These are phyloP conservation scores for Mobula hypostoma DNA, from an alignment of 2,113 vertebrate species.

Conservation along the genomic window DNA sequence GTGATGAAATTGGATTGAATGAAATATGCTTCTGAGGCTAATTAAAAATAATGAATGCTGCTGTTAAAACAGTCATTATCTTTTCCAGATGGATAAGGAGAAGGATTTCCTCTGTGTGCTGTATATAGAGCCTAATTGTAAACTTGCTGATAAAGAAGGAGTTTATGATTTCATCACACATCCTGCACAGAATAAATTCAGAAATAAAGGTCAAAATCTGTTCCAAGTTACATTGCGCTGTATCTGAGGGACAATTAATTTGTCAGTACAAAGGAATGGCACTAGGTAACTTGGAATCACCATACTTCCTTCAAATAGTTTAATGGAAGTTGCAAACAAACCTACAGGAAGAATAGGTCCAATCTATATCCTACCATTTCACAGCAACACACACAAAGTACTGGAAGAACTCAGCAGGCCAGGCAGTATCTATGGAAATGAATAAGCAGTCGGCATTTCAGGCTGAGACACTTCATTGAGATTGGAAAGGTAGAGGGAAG, in stretches of 20 bases:
- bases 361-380: background rate
- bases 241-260: too few relatives aligned
- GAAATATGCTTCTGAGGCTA: constrained; percentile 21
- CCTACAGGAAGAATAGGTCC: background rate
- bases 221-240: background rate
- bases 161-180: constrained; percentile 1
- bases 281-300: background rate
- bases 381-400: too few relatives aligned
- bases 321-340: background rate
- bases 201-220: background rate
- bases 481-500: too few relatives aligned
- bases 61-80: constrained; percentile 3
- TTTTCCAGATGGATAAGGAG: background rate
- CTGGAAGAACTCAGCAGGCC: too few relatives aligned
- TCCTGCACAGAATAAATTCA: background rate
- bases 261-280: background rate
- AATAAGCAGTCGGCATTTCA: too few relatives aligned
- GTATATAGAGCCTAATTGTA: background rate
- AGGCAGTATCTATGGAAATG: too few relatives aligned
- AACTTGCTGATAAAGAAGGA: background rate
- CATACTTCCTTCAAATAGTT: background rate
- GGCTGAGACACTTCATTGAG: too few relatives aligned
- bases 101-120: background rate
- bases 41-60: constrained; percentile 19
- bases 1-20: background rate